A percentile compares a stretch with the other conserved stretches of the same genome.
phyloP scores from a whole-genome alignment of 1,140 invertebrate genomes.

The Sinonovacula constricta region DNA sequence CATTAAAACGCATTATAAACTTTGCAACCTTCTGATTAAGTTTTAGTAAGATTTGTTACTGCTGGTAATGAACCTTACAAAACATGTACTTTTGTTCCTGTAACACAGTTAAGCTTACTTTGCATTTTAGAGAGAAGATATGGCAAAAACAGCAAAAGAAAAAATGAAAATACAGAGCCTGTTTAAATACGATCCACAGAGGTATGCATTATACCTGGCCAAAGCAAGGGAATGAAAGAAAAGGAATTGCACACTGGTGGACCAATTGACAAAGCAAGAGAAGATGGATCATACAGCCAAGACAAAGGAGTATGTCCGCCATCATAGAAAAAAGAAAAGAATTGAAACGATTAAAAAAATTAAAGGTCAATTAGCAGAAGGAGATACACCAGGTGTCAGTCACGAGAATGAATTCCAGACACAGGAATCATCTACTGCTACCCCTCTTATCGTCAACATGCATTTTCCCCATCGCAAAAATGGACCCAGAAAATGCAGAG shows the following conservation, averaged over 20 bases:
- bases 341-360: background rate
- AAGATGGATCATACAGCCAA: background rate
- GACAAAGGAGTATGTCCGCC: slow-evolving; percentile 3
- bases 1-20: too few relatives aligned
- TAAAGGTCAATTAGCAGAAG: background rate
- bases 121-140: too few relatives aligned
- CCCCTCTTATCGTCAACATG: slow-evolving; percentile 17
- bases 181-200: slow-evolving; percentile 12
- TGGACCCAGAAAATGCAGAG: slow-evolving; percentile 11
- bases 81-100: too few relatives aligned
- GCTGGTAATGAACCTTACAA: too few relatives aligned
- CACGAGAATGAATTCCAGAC: slow-evolving; percentile 23
- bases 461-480: slow-evolving; percentile 33
- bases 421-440: background rate
- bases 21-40: too few relatives aligned
- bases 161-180: slow-evolving; percentile 16
- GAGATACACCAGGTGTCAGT: background rate
- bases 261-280: background rate
- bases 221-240: slow-evolving; percentile 24
- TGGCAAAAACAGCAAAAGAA: slow-evolving; percentile 11
- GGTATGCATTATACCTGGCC: slow-evolving; percentile 6
- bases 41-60: too few relatives aligned
- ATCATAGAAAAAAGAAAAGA: background rate
- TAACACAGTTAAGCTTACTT: too few relatives aligned
- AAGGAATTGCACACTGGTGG: slow-evolving; percentile 12